A percentile compares a stretch with the other conserved stretches of the same genome.
Evolutionary conservation across 2,888 invertebrate species (phyloP).

Genomic region (Elegia similella): DNA sequence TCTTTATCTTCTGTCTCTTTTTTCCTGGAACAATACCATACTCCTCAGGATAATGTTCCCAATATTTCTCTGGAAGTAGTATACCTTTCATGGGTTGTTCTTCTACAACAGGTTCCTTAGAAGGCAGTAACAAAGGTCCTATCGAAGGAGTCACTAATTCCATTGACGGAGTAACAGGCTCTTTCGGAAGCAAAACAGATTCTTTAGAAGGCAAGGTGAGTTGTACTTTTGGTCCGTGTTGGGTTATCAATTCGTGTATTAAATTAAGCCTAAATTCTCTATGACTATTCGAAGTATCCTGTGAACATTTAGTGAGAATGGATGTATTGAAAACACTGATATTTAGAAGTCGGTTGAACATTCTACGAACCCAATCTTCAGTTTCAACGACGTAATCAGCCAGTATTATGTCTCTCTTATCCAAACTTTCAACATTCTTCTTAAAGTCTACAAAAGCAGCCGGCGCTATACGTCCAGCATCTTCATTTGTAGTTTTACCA

Average conservation of each 20-base stretch:
- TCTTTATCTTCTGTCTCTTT: background rate
- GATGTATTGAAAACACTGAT: background rate
- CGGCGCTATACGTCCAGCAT: background rate
- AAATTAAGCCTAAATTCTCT: background rate
- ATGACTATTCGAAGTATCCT: background rate
- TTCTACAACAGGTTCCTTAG: background rate
- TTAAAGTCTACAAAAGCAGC: constrained; percentile 1
- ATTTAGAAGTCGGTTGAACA: background rate
- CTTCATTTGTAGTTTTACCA: background rate
- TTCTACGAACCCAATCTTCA: background rate
- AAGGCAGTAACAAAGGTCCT: background rate
- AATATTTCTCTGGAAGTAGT: background rate
- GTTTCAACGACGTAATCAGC: constrained; percentile 1
- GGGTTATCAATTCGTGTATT: background rate
- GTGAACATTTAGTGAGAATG: background rate
- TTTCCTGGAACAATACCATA: background rate
- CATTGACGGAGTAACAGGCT: too few relatives aligned
- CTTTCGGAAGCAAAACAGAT: too few relatives aligned
- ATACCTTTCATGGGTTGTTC: background rate
- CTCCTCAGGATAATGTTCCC: background rate
- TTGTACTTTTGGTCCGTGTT: background rate
- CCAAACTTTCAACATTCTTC: background rate
- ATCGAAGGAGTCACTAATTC: background rate
- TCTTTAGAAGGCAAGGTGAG: too few relatives aligned
- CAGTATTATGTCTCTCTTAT: background rate